A percentile compares a stretch with the other conserved stretches of the same genome.
phyloP scores from a whole-genome alignment of 2,797 vertebrate genomes.

The Xenops minutus region DNA sequence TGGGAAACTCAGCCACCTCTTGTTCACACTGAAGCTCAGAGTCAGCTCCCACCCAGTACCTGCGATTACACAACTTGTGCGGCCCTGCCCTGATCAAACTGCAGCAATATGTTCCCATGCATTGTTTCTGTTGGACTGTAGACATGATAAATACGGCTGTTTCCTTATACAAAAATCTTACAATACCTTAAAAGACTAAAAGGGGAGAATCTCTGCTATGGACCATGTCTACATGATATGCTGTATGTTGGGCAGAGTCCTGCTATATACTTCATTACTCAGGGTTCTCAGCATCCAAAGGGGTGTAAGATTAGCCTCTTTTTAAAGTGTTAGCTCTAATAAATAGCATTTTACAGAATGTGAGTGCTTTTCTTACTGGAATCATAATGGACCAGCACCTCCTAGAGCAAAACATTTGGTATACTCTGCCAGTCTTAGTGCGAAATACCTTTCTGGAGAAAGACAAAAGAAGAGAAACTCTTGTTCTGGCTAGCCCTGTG shows the following conservation, averaged over 20 bases:
- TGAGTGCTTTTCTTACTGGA: neutral
- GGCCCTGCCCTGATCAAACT: neutral
- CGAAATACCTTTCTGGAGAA: neutral
- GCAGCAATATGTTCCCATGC: neutral
- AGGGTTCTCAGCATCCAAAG: neutral
- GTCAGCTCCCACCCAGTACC: neutral
- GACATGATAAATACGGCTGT: neutral
- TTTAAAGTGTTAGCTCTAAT: neutral
- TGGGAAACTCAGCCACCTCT: neutral
- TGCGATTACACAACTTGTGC: rapidly evolving
- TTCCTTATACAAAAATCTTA: neutral
- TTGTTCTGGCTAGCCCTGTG: neutral
- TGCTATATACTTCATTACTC: neutral
- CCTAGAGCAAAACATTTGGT: neutral
- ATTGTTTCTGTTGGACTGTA: neutral
- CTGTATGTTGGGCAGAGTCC: neutral
- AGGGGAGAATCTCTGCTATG: neutral
- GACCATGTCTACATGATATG: rapidly evolving
- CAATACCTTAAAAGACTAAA: neutral
- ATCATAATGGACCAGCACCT: neutral
- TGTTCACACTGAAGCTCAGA: neutral
- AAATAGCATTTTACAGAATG: neutral
- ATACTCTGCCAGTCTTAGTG: neutral
- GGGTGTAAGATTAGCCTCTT: neutral
- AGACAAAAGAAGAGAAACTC: neutral